phyloP scores from a whole-genome alignment of 2,888 invertebrate genomes.

The Erebia palarica region DNA sequence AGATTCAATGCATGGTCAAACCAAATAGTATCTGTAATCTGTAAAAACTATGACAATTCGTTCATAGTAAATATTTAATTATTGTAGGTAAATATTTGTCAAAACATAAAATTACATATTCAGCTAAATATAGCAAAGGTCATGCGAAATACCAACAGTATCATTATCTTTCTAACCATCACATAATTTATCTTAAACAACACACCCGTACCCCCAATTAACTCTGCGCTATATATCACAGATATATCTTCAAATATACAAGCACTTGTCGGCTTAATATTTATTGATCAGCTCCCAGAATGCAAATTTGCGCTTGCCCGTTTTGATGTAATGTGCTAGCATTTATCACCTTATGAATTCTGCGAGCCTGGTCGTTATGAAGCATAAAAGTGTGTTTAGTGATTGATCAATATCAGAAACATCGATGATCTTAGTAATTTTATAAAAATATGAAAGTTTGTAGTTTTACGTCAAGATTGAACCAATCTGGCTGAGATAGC shows the following conservation, averaged over 20 bases:
- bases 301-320: constrained; percentile 40
- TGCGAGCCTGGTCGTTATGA: constrained; percentile 25
- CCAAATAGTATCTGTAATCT: too few species aligned
- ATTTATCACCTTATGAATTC: constrained; percentile 41
- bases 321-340: constrained; percentile 40
- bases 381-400: constrained; percentile 30
- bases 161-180: constrained; percentile 2
- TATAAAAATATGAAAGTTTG: neutral
- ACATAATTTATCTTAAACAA: constrained; percentile 9
- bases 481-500: too few species aligned
- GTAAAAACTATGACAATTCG: too few species aligned
- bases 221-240: constrained; percentile 16
- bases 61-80: too few species aligned
- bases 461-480: too few species aligned
- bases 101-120: neutral
- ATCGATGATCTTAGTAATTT: neutral
- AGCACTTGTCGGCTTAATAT: constrained; percentile 34
- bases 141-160: constrained; percentile 3
- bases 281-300: constrained; percentile 42
- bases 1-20: too few species aligned
- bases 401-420: constrained; percentile 1
- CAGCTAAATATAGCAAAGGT: neutral
- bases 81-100: too few species aligned
- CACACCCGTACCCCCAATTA: constrained; percentile 22
- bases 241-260: constrained; percentile 32